Percentiles rank a stretch among this genome's conserved stretches.
These are phyloP conservation scores for Notarius lentiginosus DNA, from an alignment of 2,113 vertebrate genomes.

Conservation along the genomic window DNA sequence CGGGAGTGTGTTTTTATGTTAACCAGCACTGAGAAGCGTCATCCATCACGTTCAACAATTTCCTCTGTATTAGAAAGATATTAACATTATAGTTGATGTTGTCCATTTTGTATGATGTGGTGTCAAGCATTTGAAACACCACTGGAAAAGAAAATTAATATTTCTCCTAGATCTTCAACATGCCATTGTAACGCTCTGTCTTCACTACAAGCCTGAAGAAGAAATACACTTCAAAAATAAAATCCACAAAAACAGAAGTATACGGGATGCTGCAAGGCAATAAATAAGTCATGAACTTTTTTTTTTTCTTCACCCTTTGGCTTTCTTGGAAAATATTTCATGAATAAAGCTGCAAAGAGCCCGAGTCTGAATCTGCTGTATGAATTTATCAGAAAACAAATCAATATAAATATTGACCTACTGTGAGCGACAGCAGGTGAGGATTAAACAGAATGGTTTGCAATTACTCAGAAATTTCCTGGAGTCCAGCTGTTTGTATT, in stretches of 20 bases:
- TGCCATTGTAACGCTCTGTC: background rate
- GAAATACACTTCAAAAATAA: background rate
- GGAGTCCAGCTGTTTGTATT: constrained; percentile 7
- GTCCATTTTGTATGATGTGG: background rate
- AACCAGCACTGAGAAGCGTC: background rate
- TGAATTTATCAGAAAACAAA: constrained; percentile 12
- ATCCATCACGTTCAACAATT: background rate
- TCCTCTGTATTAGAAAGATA: background rate
- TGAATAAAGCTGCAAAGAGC: background rate
- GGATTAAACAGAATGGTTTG: constrained; percentile 9
- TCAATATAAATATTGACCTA: constrained; percentile 11
- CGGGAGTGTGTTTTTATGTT: background rate
- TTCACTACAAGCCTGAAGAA: background rate
- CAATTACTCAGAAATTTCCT: constrained; percentile 1
- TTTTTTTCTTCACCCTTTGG: background rate
- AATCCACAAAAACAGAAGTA: background rate
- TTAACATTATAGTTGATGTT: background rate
- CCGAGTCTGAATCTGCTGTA: background rate
- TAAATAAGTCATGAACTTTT: constrained; percentile 7
- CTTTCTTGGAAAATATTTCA: constrained; percentile 14
- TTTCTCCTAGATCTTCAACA: constrained; percentile 11
- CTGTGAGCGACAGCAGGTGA: background rate
- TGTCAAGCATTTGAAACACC: background rate
- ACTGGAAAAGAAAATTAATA: background rate
- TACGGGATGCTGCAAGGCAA: background rate